phyloP scores from a whole-genome alignment of 2,113 vertebrate species.

The Sterna hirundo region DNA sequence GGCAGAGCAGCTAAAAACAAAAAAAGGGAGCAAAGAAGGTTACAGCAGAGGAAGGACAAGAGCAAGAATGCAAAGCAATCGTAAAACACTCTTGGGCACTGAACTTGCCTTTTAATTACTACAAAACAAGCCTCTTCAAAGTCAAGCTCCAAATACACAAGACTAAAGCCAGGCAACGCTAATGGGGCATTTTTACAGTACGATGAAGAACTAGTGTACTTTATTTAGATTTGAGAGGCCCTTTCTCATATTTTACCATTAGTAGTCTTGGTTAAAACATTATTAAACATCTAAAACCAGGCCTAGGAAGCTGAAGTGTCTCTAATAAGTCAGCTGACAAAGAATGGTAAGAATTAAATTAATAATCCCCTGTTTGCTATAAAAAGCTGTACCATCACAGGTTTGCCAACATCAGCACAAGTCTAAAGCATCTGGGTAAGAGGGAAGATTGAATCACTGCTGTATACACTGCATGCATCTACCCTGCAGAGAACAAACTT shows the following conservation, averaged over 20 bases:
- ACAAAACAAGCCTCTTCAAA: background rate
- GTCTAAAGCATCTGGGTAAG: background rate
- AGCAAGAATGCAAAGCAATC: background rate
- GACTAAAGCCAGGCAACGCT: background rate
- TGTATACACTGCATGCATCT: background rate
- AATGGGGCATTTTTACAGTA: background rate
- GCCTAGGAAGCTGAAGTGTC: background rate
- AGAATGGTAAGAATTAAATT: background rate
- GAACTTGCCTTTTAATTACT: background rate
- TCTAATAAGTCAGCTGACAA: background rate
- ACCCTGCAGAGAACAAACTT: background rate
- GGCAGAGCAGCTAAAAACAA: slow-evolving; percentile 33
- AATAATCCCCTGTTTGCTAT: background rate
- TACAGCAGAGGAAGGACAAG: slow-evolving; percentile 16
- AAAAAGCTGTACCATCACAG: background rate
- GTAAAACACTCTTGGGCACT: background rate
- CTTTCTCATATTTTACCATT: background rate
- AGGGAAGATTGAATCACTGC: background rate
- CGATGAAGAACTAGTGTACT: background rate
- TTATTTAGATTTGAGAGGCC: background rate
- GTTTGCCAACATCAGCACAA: background rate
- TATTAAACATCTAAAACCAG: background rate
- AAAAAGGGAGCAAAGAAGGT: slow-evolving; percentile 33
- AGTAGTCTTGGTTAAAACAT: background rate
- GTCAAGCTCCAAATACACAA: background rate